phyloP scores from a whole-genome alignment of 1,140 invertebrate species.

The Drosophila kepulauana region DNA sequence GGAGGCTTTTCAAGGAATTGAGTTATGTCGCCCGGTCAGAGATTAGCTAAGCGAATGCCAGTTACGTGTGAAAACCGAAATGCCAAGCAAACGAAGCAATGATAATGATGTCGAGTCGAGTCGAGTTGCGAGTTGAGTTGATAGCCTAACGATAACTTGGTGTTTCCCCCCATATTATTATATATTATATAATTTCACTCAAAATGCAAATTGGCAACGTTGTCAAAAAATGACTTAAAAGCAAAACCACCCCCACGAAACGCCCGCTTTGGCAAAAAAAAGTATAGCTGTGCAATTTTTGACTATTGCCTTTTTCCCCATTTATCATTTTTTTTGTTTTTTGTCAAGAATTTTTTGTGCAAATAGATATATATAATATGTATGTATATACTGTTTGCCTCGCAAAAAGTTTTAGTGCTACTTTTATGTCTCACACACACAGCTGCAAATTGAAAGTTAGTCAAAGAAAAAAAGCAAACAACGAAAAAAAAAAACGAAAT shows the following conservation, averaged over 20 bases:
- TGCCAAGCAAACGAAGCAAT: background rate
- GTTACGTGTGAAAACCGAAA: slow-evolving; percentile 16
- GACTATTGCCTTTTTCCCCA: slow-evolving; percentile 55
- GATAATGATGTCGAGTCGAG: slow-evolving; percentile 13
- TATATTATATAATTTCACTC: slow-evolving; percentile 32
- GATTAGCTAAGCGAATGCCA: slow-evolving; percentile 30
- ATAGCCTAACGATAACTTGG: background rate
- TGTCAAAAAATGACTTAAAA: slow-evolving; percentile 64
- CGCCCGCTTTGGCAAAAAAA: background rate
- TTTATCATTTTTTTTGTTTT: slow-evolving; percentile 57
- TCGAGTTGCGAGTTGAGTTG: background rate
- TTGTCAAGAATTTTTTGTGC: slow-evolving; percentile 58
- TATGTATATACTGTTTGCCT: slow-evolving; percentile 41
- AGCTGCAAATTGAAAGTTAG: slow-evolving; percentile 60
- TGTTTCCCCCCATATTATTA: background rate
- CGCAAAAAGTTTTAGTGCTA: slow-evolving; percentile 63
- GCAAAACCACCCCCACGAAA: slow-evolving; percentile 32
- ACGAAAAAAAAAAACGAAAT: slow-evolving; percentile 9
- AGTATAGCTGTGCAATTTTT: slow-evolving; percentile 63
- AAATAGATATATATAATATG: background rate
- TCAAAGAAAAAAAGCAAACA: slow-evolving; percentile 32
- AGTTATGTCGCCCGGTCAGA: slow-evolving; percentile 32
- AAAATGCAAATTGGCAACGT: slow-evolving; percentile 65
- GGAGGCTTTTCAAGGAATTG: slow-evolving; percentile 47
- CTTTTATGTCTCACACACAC: slow-evolving; percentile 42